Evolutionary conservation across 2,888 invertebrate species (phyloP).

Genomic region (Habrosyne pyritoides): DNA sequence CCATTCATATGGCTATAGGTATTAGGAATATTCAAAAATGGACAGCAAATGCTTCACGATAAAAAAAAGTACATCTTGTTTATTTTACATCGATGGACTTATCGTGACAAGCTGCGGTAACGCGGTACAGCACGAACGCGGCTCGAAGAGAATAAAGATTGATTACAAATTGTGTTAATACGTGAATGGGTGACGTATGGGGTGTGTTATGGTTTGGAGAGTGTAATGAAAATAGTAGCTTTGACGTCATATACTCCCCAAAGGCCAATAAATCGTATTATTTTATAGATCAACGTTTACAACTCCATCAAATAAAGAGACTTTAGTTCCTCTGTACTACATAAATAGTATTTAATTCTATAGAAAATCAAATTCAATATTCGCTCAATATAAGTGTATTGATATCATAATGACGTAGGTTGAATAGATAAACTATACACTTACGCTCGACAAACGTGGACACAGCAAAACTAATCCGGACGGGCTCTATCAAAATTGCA

Average conservation of each 20-base stretch:
- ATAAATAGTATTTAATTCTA: no score
- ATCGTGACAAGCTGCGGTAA: constrained; percentile 48
- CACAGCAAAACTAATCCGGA: constrained; percentile 72
- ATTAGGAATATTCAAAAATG: no score
- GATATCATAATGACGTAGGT: neutral
- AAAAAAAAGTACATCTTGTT: neutral
- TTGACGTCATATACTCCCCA: neutral
- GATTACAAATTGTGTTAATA: constrained; percentile 46
- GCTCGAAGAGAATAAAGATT: constrained; percentile 43
- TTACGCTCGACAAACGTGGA: constrained; percentile 43
- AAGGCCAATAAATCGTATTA: neutral
- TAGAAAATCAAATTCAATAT: neutral
- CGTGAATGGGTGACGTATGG: neutral
- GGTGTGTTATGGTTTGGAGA: neutral
- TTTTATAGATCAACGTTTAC: neutral
- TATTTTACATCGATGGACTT: constrained; percentile 29
- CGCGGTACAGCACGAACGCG: constrained; percentile 30
- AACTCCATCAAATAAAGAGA: no score
- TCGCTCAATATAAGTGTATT: neutral
- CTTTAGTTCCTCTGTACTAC: no score
- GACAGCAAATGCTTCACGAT: neutral
- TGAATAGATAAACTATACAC: constrained; percentile 24
- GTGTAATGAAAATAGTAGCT: neutral
- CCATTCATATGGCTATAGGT: no score
- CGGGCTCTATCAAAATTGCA: constrained; percentile 79